Conservation (phyloP, 1,140 invertebrate species). For the Polypedilum pembai region DNA sequence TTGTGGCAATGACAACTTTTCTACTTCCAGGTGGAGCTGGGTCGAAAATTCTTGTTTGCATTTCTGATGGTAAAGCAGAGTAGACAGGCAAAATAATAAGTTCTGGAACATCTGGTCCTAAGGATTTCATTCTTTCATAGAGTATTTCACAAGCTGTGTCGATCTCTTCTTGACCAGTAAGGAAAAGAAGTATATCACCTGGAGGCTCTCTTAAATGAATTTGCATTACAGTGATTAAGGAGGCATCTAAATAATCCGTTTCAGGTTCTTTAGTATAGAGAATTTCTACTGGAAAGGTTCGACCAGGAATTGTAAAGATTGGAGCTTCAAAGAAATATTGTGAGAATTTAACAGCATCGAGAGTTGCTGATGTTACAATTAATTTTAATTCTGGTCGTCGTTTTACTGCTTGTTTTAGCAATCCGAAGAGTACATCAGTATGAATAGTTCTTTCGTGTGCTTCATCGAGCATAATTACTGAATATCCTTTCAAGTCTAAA, state of each 20-base stretch:
- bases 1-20: constrained; percentile 97
- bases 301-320: constrained; percentile 94
- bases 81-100: constrained; percentile 98
- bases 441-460: constrained; percentile 98
- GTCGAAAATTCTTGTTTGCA: constrained; percentile 98
- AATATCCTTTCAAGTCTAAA: constrained; percentile 93
- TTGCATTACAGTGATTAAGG: constrained; percentile 96
- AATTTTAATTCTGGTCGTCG: constrained; percentile 92
- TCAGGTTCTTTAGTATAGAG: constrained; percentile 99
- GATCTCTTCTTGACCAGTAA: constrained; percentile 95
- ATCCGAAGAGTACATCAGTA: constrained; percentile 98
- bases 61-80: constrained; percentile 93
- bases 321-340: constrained; percentile 98
- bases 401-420: constrained; percentile 94
- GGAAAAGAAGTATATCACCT: constrained; percentile 90
- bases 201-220: constrained; percentile 99
- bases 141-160: constrained; percentile 99
- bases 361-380: constrained; percentile 98
- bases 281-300: constrained; percentile 92
- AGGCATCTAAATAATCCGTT: constrained; percentile 95
- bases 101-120: constrained; percentile 94
- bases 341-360: constrained; percentile 99
- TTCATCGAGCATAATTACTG: constrained; percentile 94
- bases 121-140: constrained; percentile 92
- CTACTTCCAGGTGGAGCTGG: constrained; percentile 86